These are phyloP conservation scores for Chaetura pelagica DNA, from an alignment of 2,113 vertebrate species.

Conservation along the genomic window DNA sequence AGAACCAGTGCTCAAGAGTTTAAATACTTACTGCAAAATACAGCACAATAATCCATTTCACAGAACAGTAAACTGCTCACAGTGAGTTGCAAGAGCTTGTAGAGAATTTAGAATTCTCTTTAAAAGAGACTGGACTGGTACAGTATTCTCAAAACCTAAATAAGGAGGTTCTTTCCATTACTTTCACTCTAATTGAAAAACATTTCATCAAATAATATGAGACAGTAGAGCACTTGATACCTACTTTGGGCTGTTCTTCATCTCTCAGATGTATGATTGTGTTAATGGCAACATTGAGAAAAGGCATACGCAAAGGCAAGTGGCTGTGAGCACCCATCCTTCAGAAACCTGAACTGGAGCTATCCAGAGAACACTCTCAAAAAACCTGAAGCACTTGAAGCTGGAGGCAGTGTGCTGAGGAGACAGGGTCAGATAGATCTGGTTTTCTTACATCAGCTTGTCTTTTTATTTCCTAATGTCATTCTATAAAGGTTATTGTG, in stretches of 20 bases:
- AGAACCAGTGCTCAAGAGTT: not conserved
- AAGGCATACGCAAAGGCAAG: not conserved
- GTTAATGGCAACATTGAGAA: not conserved
- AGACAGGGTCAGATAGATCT: not conserved
- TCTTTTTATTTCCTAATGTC: not conserved
- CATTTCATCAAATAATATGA: not conserved
- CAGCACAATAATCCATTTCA: not conserved
- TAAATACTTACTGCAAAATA: slow-evolving; percentile 35
- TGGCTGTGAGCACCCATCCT: not conserved
- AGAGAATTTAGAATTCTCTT: not conserved
- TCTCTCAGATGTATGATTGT: not conserved
- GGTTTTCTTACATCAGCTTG: not conserved
- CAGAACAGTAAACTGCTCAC: not conserved
- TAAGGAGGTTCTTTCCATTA: not conserved
- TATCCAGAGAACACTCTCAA: not conserved
- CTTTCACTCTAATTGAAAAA: not conserved
- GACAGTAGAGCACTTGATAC: not conserved
- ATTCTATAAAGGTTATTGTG: not conserved
- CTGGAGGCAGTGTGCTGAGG: not conserved
- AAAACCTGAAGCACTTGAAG: not conserved
- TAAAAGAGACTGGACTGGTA: not conserved
- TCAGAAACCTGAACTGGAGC: not conserved
- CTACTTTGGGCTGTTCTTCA: not conserved
- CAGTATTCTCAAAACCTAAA: not conserved
- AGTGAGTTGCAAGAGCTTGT: not conserved